Conservation (phyloP, 1,140 invertebrate species). For the Drosophila pachea region DNA sequence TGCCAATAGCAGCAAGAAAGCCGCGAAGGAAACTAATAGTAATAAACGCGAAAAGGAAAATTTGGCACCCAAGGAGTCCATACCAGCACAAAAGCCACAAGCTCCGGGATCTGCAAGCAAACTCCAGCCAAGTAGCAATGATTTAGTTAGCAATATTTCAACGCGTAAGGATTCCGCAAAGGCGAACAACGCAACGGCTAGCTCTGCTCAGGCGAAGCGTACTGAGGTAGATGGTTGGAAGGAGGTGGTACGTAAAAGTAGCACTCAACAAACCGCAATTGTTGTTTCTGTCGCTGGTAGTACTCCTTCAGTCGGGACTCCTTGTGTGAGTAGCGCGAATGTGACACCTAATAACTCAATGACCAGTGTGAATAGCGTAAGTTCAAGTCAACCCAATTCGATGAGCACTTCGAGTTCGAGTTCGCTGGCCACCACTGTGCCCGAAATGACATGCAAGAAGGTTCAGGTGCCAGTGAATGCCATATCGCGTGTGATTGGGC, state of each 20-base stretch:
- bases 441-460: conserved; percentile 83
- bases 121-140: conserved; percentile 44
- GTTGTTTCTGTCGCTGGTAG: background rate
- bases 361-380: conserved; percentile 27
- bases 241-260: conserved; percentile 93
- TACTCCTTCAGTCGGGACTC: background rate
- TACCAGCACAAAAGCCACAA: conserved; percentile 38
- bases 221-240: conserved; percentile 96
- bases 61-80: conserved; percentile 71
- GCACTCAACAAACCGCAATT: conserved; percentile 72
- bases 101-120: conserved; percentile 32
- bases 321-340: conserved; percentile 16
- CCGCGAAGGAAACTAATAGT: conserved; percentile 40
- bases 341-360: conserved; percentile 31
- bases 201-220: conserved; percentile 42
- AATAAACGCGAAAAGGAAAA: conserved; percentile 78
- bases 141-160: conserved; percentile 51
- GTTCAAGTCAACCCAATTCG: conserved; percentile 38
- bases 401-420: conserved; percentile 39
- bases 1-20: conserved; percentile 27
- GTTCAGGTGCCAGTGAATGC: conserved; percentile 96
- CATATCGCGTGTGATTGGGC: conserved; percentile 96
- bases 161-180: conserved; percentile 22
- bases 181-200: conserved; percentile 10
- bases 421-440: conserved; percentile 25